Evolutionary conservation across 2,113 vertebrate species (phyloP).

Genomic region (Cottus gobio): DNA sequence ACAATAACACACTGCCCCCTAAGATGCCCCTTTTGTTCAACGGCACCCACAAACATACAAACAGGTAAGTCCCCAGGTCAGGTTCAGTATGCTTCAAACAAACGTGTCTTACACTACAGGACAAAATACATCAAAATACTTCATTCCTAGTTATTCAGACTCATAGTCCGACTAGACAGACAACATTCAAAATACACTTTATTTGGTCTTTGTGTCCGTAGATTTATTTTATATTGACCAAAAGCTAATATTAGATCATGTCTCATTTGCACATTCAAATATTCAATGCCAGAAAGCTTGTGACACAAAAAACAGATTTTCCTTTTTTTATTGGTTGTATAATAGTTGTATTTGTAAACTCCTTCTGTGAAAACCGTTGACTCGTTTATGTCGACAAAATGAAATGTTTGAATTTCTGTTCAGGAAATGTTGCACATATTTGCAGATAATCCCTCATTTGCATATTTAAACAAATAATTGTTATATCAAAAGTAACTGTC

Average conservation of each 20-base stretch:
- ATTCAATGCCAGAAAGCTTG: no score
- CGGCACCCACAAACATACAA: conserved; percentile 82
- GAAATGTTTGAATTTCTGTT: no score
- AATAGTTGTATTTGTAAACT: no score
- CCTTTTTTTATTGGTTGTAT: no score
- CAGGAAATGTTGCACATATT: no score
- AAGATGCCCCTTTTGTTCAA: conserved; percentile 91
- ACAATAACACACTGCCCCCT: conserved; percentile 87
- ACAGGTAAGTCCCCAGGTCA: conserved; percentile 84
- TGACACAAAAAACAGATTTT: no score
- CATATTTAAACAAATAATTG: no score
- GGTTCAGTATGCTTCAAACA: conserved; percentile 46
- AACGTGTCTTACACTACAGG: not conserved
- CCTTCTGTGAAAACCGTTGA: no score
- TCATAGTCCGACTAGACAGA: no score
- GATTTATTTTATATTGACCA: not conserved
- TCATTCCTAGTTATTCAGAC: not conserved
- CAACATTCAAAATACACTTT: not conserved
- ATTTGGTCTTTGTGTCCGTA: not conserved
- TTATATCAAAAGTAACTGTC: no score
- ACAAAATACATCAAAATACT: not conserved
- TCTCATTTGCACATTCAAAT: not conserved
- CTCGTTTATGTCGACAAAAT: no score
- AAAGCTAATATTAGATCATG: not conserved
- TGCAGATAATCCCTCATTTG: no score